Percentiles rank a stretch among this genome's conserved stretches.
phyloP scores from a whole-genome alignment of 2,888 invertebrate species.

The Eupithecia insigniata region DNA sequence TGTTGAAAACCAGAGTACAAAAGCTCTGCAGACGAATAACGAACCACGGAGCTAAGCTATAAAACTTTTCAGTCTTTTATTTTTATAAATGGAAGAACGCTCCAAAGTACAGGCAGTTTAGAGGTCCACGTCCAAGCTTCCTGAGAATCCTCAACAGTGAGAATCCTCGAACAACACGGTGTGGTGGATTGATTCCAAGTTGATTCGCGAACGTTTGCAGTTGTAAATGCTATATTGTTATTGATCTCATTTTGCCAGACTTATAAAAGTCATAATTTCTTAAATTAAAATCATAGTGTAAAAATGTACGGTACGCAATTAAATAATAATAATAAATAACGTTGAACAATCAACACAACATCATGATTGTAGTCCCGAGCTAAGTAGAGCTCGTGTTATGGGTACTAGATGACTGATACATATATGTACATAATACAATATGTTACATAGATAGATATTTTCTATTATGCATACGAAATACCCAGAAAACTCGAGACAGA shows the following conservation, averaged over 20 bases:
- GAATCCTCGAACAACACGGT: too few species aligned
- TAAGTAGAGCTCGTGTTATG: too few species aligned
- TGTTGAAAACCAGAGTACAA: background rate
- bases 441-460: too few species aligned
- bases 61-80: constrained; percentile 20
- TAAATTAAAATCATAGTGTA: background rate
- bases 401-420: too few species aligned
- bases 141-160: background rate
- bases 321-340: too few species aligned
- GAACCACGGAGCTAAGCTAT: background rate
- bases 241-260: background rate
- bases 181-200: background rate
- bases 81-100: constrained; percentile 15
- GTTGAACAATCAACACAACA: too few species aligned
- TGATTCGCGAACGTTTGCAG: background rate
- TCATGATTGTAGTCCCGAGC: too few species aligned
- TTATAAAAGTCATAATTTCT: background rate
- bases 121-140: constrained; percentile 22
- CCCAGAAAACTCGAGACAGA: too few species aligned
- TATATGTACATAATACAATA: too few species aligned
- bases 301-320: too few species aligned
- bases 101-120: constrained; percentile 21
- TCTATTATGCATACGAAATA: too few species aligned
- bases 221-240: constrained; percentile 1
- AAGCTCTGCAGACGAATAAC: background rate